Evolutionary conservation across 30 jellyfish, hydroid and myxozoan species (phyloP).

Genomic region (Turritopsis dohrnii): DNA sequence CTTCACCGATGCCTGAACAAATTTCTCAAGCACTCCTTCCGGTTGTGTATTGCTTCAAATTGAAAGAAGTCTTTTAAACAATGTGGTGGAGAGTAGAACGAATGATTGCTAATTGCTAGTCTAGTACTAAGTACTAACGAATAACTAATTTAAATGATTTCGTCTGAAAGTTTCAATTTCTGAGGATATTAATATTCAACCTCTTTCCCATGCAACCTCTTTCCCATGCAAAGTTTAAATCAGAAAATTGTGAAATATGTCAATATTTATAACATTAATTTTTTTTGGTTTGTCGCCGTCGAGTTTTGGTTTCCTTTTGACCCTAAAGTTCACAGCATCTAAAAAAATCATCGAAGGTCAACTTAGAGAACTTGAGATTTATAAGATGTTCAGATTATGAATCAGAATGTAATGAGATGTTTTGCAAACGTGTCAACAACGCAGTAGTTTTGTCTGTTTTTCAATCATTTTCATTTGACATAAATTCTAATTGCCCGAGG

Average conservation of each 20-base stretch:
- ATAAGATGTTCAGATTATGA: not conserved
- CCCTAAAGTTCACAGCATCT: too few species aligned
- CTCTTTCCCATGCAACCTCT: too few species aligned
- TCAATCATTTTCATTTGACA: not conserved
- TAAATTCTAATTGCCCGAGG: not conserved
- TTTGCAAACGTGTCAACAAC: not conserved
- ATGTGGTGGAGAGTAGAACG: not conserved
- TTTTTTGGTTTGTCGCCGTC: too few species aligned
- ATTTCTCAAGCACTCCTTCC: not conserved
- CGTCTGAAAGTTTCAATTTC: too few species aligned
- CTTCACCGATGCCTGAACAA: not conserved
- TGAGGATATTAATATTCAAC: too few species aligned
- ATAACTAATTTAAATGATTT: not conserved
- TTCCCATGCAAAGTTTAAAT: too few species aligned
- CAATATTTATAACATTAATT: too few species aligned
- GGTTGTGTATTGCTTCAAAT: not conserved
- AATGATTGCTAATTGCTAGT: not conserved
- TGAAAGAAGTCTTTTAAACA: not conserved
- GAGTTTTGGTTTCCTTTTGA: too few species aligned
- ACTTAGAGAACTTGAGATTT: not conserved
- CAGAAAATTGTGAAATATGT: too few species aligned
- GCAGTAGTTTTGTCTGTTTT: not conserved
- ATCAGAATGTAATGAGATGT: not conserved
- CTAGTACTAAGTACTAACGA: not conserved
- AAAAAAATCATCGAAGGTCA: not conserved